A percentile compares a stretch with the other conserved stretches of the same genome.
Evolutionary conservation across 2,797 vertebrate species (phyloP).

Genomic region (Anableps anableps): DNA sequence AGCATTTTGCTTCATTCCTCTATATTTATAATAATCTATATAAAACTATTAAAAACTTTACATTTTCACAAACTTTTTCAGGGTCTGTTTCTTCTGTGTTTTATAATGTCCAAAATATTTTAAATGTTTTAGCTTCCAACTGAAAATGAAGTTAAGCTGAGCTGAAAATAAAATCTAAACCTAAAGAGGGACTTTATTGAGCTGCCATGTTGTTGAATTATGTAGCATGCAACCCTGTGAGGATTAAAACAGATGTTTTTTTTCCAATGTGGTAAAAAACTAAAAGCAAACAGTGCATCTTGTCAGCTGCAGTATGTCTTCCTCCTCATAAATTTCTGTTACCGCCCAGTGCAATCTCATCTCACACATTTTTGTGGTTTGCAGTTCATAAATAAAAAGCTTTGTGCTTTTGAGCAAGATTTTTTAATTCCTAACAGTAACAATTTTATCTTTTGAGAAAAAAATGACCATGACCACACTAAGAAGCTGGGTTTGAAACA

Average conservation of each 20-base stretch:
- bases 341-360: neutral
- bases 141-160: neutral
- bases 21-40: neutral
- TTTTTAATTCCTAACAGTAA: neutral
- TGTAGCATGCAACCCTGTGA: neutral
- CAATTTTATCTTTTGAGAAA: slow-evolving; percentile 1
- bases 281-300: slow-evolving; percentile 8
- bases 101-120: too few relatives aligned
- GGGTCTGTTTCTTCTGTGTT: neutral
- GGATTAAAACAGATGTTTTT: slow-evolving; percentile 14
- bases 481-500: neutral
- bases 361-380: neutral
- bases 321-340: slow-evolving; percentile 15
- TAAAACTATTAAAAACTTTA: neutral
- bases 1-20: neutral
- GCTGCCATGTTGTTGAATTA: neutral
- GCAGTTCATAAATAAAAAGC: neutral
- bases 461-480: neutral
- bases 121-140: neutral
- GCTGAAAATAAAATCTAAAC: slow-evolving; percentile 14
- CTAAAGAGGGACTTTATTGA: neutral
- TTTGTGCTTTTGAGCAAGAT: neutral
- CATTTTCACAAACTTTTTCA: neutral
- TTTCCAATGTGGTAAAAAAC: slow-evolving; percentile 15
- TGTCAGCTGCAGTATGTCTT: slow-evolving; percentile 8